Evolutionary conservation across 2,888 invertebrate species (phyloP), one percentile per base, ranked within the genome.

Genomic region (Trissolcus japonicus): DNA sequence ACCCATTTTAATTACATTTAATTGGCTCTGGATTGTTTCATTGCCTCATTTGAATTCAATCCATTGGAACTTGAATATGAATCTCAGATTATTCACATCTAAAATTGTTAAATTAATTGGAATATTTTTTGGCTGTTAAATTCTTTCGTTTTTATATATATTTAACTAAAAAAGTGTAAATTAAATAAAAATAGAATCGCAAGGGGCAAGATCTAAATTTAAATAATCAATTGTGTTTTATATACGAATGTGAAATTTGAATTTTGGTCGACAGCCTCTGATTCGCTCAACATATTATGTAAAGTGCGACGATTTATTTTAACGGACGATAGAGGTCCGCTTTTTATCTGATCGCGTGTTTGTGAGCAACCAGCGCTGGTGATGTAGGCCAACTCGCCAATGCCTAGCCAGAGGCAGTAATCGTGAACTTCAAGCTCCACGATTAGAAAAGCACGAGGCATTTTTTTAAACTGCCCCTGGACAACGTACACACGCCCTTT

Each of bases 271-370:
- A 69, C 76, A 69, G 80, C 80, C 79, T 81, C 79, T 79, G 81
- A 80, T 79, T 81, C 82, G 81, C 78, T 51, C 76, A 68, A 81
- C 87, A 86, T 46, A 46, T 88, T 87, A 87, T 87, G 88, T 85
- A 87, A 87, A 88, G 85, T 84, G 83, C 87, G 85, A 84, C 83
- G 86, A 86, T 88, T 88, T 86, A 88, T 88, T 88, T 88, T 85
- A 86, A 86, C 86, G 35, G 35, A 83, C 85, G 83, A 82, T 83
- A 83, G 81, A 82, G 85, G 85, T 83, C 83, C 82, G 81, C 66
- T 67, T 76, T 74, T 85, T 87, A 87, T 88, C 88, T 84, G 87
- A 88, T 87, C 84, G 87, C 87, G 87, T 87, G 87, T 81, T 87
- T 83, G 79, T 79, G 82, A 81, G 83, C 85, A 83, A 86, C 84